Conservation (phyloP, 2,888 invertebrate genomes). For the Andrena haemorrhoa region DNA sequence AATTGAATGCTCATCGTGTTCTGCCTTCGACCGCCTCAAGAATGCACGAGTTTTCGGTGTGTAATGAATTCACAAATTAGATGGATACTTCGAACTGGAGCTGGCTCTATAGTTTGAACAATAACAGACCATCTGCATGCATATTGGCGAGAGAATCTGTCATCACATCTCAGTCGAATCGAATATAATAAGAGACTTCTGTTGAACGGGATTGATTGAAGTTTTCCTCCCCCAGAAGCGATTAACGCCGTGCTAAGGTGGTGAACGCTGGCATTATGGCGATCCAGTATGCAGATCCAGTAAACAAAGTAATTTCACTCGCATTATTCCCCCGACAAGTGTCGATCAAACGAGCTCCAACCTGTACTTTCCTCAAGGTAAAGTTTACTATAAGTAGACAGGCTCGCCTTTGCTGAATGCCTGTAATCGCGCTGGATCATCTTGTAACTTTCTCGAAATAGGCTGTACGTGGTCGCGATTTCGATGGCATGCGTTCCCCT, state of each 20-base stretch:
- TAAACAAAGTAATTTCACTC: neutral
- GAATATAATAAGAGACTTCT: neutral
- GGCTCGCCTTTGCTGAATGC: slow-evolving; percentile 29
- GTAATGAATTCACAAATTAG: too few species aligned
- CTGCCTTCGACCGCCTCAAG: neutral
- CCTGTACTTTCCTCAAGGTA: slow-evolving; percentile 32
- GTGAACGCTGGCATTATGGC: neutral
- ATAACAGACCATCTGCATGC: neutral
- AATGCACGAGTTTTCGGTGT: neutral
- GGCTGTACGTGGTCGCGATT: slow-evolving; percentile 54
- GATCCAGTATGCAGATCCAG: neutral
- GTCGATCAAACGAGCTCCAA: slow-evolving; percentile 24
- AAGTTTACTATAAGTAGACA: slow-evolving; percentile 28
- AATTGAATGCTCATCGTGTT: slow-evolving; percentile 21
- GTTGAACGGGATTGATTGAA: neutral
- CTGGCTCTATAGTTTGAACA: neutral
- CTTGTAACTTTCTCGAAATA: slow-evolving; percentile 59
- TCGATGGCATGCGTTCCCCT: slow-evolving; percentile 45
- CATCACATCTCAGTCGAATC: neutral
- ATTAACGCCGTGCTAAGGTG: neutral
- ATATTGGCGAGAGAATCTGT: neutral
- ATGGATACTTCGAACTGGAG: too few species aligned
- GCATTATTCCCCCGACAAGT: neutral
- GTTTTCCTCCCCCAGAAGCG: neutral
- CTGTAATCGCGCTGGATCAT: slow-evolving; percentile 36